A percentile compares a stretch with the other conserved stretches of the same genome.
These are phyloP conservation scores for Pachypanchax playfairii DNA, from an alignment of 2,113 vertebrate species.

Conservation along the genomic window DNA sequence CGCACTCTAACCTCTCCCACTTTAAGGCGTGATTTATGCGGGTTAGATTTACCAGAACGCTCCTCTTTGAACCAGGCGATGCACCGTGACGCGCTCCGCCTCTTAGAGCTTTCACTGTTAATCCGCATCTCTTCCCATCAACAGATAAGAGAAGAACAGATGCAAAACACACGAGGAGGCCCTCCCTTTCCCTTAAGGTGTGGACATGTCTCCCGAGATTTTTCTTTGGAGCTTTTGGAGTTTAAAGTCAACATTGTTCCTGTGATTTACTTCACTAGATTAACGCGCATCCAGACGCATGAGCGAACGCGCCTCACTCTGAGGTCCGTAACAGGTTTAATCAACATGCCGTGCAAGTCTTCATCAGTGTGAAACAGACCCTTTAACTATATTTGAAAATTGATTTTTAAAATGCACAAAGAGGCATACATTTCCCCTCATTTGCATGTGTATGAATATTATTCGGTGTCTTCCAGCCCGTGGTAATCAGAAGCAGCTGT, in stretches of 20 bases:
- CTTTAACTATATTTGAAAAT: conserved; percentile 68
- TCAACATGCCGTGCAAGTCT: conserved; percentile 57
- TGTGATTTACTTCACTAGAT: conserved; percentile 50
- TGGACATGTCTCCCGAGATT: conserved; percentile 53
- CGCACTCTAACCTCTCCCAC: conserved; percentile 58
- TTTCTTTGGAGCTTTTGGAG: conserved; percentile 18
- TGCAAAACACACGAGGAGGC: conserved; percentile 78
- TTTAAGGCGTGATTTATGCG: conserved; percentile 91
- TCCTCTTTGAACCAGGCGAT: conserved; percentile 89
- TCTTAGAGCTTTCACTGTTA: conserved; percentile 89
- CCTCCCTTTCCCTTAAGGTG: conserved; percentile 78
- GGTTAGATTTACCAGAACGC: conserved; percentile 96
- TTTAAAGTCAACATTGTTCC: conserved; percentile 50
- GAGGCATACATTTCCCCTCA: conserved; percentile 46
- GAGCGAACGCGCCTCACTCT: no score
- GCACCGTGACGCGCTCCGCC: conserved; percentile 90
- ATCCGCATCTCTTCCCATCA: conserved; percentile 93
- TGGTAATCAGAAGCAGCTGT: conserved; percentile 46
- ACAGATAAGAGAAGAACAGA: conserved; percentile 91
- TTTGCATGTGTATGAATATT: conserved; percentile 63
- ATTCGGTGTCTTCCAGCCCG: conserved; percentile 38
- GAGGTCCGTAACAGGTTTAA: conserved; percentile 64
- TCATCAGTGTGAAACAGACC: conserved; percentile 63
- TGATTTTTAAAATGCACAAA: conserved; percentile 61
- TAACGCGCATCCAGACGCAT: conserved; percentile 54